phyloP scores from a whole-genome alignment of 1,140 invertebrate species.

The Sycophila sp. region DNA sequence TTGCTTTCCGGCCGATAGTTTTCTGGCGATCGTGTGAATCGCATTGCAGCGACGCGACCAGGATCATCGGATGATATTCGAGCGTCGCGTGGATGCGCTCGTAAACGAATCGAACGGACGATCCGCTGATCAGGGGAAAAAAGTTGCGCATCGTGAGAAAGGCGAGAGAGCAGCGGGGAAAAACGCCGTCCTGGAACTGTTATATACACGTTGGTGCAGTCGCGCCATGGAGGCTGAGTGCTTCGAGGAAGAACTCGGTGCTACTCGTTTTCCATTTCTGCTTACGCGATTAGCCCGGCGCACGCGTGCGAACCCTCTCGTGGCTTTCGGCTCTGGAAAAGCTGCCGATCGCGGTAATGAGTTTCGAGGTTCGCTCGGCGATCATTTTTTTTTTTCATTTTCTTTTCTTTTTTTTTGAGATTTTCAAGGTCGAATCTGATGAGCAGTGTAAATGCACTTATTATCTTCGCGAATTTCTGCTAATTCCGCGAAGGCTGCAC shows the following conservation, averaged over 20 bases:
- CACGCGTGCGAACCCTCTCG: constrained; percentile 2
- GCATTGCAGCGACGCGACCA: no score
- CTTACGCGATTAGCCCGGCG: constrained; percentile 62
- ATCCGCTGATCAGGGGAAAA: no score
- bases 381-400: neutral
- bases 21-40: no score
- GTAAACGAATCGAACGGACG: no score
- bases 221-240: neutral
- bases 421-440: no score
- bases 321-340: constrained; percentile 26
- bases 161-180: neutral
- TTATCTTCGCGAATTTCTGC: no score
- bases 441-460: no score
- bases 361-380: neutral
- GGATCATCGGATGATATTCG: no score
- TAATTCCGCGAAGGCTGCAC: no score
- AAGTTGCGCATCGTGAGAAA: constrained; percentile 5
- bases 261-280: constrained; percentile 61
- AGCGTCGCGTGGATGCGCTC: no score
- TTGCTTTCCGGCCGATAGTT: no score
- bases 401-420: neutral
- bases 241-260: neutral
- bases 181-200: neutral
- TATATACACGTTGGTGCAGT: neutral
- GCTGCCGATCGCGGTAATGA: constrained; percentile 9